phyloP scores from a whole-genome alignment of 92 coral and sea anemone species.

The Montipora capitata region DNA sequence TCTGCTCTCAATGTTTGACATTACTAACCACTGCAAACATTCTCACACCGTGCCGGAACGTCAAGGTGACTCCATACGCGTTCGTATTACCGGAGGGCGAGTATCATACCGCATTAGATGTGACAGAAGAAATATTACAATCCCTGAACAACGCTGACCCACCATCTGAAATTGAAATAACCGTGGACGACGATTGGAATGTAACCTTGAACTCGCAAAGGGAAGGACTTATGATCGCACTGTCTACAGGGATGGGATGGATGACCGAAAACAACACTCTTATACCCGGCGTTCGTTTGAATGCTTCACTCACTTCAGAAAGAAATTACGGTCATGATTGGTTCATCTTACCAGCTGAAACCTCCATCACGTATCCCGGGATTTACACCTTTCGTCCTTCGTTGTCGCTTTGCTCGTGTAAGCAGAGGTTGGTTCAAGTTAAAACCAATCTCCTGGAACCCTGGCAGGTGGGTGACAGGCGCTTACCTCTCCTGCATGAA shows the following conservation, averaged over 20 bases:
- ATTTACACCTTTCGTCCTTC: no score
- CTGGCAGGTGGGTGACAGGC: not conserved
- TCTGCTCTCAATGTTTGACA: conserved; percentile 6
- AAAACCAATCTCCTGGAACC: not conserved
- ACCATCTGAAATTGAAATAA: not conserved
- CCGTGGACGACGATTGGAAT: conserved; percentile 6
- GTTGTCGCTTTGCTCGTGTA: not conserved
- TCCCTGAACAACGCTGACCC: not conserved
- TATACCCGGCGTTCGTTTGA: not conserved
- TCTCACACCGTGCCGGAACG: not conserved
- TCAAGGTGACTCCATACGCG: not conserved
- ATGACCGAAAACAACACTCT: not conserved
- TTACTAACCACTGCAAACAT: conserved; percentile 3
- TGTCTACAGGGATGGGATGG: not conserved
- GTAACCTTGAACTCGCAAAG: not conserved
- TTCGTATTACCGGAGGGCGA: not conserved
- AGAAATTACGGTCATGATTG: no score
- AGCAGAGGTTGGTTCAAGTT: not conserved
- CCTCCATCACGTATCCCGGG: no score
- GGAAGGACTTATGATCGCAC: not conserved
- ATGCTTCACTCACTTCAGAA: no score
- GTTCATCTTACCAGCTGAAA: no score
- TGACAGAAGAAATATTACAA: not conserved
- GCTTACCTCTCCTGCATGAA: not conserved
- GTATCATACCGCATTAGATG: not conserved